These are phyloP conservation scores for Cyanoramphus novaezelandiae DNA, from an alignment of 2,113 vertebrate species.

Conservation along the genomic window DNA sequence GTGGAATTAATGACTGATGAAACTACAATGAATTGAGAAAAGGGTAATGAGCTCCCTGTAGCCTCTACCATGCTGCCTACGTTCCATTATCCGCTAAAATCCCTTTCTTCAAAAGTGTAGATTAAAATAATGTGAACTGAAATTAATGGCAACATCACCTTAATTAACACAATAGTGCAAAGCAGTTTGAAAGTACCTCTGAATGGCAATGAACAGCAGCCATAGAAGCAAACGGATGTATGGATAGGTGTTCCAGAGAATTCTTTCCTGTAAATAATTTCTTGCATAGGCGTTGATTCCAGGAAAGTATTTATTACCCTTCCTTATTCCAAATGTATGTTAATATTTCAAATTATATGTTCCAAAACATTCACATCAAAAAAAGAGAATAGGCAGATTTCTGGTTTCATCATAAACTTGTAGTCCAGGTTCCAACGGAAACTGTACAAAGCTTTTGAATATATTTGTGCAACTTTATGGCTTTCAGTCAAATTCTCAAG, in stretches of 20 bases:
- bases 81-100: slow-evolving; percentile 39
- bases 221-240: not conserved
- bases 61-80: slow-evolving; percentile 19
- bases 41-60: slow-evolving; percentile 65
- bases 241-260: not conserved
- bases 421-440: not conserved
- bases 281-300: not conserved
- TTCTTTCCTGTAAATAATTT: slow-evolving; percentile 14
- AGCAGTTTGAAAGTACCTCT: not conserved
- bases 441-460: not conserved
- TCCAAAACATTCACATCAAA: not conserved
- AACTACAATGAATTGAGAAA: slow-evolving; percentile 53
- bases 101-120: slow-evolving; percentile 5
- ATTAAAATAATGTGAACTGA: slow-evolving; percentile 50
- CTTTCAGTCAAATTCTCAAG: slow-evolving; percentile 30
- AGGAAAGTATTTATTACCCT: not conserved
- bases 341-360: not conserved
- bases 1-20: slow-evolving; percentile 65
- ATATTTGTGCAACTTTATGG: not conserved
- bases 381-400: not conserved
- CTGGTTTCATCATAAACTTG: not conserved
- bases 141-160: slow-evolving; percentile 51
- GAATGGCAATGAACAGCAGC: not conserved
- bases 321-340: not conserved
- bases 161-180: slow-evolving; percentile 48